Evolutionary conservation across 2,113 vertebrate species (phyloP).

Genomic region (Macrotus californicus): DNA sequence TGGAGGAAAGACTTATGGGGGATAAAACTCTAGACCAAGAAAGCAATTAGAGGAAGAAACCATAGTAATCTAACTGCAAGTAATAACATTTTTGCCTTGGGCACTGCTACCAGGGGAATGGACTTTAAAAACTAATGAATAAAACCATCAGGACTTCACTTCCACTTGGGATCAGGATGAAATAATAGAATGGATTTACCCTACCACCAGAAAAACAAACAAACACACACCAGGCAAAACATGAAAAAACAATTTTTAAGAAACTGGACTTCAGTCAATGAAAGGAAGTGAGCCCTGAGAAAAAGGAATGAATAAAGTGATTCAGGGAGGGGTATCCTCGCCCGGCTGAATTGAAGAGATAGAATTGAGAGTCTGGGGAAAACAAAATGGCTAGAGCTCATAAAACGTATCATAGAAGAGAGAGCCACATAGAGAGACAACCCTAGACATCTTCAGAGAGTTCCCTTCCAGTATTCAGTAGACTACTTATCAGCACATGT

Average conservation of each 20-base stretch:
- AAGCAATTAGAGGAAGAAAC: not conserved
- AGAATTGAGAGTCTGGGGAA: not conserved
- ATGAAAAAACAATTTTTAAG: not conserved
- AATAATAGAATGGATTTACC: not conserved
- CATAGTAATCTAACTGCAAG: constrained; percentile 13
- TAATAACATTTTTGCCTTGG: not conserved
- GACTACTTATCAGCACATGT: not conserved
- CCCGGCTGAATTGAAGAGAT: not conserved
- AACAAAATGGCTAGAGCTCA: not conserved
- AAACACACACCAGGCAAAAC: not conserved
- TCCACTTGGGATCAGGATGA: not conserved
- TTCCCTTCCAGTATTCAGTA: not conserved
- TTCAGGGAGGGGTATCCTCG: not conserved
- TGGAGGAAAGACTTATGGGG: not conserved
- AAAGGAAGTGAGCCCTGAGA: not conserved
- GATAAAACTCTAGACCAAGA: constrained; percentile 8
- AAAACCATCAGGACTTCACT: constrained; percentile 7
- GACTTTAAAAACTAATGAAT: not conserved
- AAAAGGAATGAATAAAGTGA: not conserved
- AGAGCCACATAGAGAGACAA: not conserved
- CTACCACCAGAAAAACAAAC: not conserved
- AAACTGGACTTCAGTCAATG: not conserved
- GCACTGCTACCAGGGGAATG: not conserved
- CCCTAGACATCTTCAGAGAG: not conserved
- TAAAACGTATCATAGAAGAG: not conserved